phyloP scores from a whole-genome alignment of 2,888 invertebrate species.

The Bhutanitis thaidina region DNA sequence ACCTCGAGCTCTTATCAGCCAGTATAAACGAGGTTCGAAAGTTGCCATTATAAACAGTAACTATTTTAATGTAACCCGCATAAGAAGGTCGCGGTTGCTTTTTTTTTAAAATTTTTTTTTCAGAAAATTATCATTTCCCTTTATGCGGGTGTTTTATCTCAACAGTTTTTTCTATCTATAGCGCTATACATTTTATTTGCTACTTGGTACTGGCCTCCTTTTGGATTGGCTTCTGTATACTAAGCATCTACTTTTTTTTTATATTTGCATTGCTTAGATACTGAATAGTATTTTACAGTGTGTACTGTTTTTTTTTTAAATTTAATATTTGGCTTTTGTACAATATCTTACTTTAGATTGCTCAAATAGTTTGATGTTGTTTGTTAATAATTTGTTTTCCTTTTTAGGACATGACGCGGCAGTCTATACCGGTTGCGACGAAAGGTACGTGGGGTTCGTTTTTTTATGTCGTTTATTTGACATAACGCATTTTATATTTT shows the following conservation, averaged over 20 bases:
- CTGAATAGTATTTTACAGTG: not conserved
- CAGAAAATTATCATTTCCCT: not conserved
- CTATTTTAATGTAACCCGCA: slow-evolving; percentile 6
- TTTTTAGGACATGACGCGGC: slow-evolving; percentile 78
- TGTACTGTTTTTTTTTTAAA: slow-evolving; percentile 3
- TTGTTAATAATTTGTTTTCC: slow-evolving; percentile 47
- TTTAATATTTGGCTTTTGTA: slow-evolving; percentile 3
- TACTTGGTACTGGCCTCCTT: not conserved
- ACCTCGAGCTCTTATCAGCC: not conserved
- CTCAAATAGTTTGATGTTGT: slow-evolving; percentile 17
- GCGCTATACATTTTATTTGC: slow-evolving; percentile 9
- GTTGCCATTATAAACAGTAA: not conserved
- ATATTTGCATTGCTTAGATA: slow-evolving; percentile 8
- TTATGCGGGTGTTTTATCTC: slow-evolving; percentile 11
- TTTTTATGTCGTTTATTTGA: not conserved
- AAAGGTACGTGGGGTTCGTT: slow-evolving; percentile 64
- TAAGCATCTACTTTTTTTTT: not conserved
- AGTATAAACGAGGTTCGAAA: not conserved
- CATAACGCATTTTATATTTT: not conserved
- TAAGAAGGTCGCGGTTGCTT: not conserved
- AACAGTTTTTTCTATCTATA: slow-evolving; percentile 1
- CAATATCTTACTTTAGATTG: slow-evolving; percentile 6
- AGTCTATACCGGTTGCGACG: slow-evolving; percentile 75
- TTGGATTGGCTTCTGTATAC: slow-evolving; percentile 4
- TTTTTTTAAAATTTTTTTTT: not conserved